Evolutionary conservation across 2,113 vertebrate species (phyloP).

Genomic region (Tychaedon coryphoeus): DNA sequence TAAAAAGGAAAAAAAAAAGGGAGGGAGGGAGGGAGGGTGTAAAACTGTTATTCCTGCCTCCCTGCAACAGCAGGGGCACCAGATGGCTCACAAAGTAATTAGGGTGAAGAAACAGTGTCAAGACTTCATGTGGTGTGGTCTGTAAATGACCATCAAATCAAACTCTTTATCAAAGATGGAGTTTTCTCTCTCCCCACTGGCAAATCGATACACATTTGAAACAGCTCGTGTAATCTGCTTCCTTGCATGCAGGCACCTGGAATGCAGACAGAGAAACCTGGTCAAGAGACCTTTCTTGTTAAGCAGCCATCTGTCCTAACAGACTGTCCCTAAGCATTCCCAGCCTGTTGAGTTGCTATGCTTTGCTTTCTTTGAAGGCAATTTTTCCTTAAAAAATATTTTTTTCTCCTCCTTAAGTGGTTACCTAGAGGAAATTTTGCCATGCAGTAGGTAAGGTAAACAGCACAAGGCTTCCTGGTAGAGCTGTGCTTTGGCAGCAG

Average conservation of each 20-base stretch:
- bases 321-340: constrained; percentile 25
- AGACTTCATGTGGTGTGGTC: constrained; percentile 30
- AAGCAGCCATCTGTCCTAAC: constrained; percentile 60
- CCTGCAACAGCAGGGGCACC: constrained; percentile 57
- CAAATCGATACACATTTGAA: constrained; percentile 44
- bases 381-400: background rate
- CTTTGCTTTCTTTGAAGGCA: background rate
- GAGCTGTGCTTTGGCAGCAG: background rate
- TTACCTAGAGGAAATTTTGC: background rate
- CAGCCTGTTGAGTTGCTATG: background rate
- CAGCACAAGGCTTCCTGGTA: background rate
- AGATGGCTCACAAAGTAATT: constrained; percentile 66
- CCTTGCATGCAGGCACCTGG: background rate
- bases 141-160: constrained; percentile 56
- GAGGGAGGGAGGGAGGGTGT: constrained; percentile 26
- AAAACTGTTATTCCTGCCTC: constrained; percentile 52
- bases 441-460: background rate
- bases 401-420: background rate
- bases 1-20: constrained; percentile 53
- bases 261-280: constrained; percentile 40
- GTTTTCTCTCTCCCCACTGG: constrained; percentile 4
- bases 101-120: constrained; percentile 57
- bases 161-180: constrained; percentile 24
- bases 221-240: background rate
- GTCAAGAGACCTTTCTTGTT: constrained; percentile 50